A percentile compares a stretch with the other conserved stretches of the same genome.
Conservation (phyloP, 2,888 invertebrate genomes). For the Exocentrus adspersus region DNA sequence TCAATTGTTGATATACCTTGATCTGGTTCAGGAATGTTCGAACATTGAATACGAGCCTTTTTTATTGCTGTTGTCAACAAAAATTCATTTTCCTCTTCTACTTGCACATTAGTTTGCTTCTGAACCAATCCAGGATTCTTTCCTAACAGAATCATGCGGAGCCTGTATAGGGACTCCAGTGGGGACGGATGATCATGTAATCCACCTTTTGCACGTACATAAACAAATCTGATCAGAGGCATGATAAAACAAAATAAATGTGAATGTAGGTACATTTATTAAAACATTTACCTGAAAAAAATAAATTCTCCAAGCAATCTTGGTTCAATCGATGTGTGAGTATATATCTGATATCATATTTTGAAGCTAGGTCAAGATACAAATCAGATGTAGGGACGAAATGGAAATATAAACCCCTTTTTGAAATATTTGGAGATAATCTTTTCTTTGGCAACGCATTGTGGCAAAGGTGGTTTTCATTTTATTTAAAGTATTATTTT, state of each 20-base stretch:
- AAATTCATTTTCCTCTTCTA: conserved; percentile 10
- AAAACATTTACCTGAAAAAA: not conserved
- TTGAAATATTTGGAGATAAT: conserved; percentile 3
- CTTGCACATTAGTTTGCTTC: conserved; percentile 8
- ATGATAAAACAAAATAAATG: conserved; percentile 1
- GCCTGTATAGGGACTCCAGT: not conserved
- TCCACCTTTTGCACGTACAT: conserved; percentile 7
- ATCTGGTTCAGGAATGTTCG: no score
- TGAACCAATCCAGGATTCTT: conserved; percentile 9
- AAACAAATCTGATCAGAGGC: conserved; percentile 5
- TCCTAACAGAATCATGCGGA: conserved; percentile 5
- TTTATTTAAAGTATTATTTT: conserved; percentile 36
- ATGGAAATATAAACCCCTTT: conserved; percentile 4
- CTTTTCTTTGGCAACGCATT: not conserved
- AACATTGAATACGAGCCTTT: not conserved
- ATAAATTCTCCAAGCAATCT: conserved; percentile 6
- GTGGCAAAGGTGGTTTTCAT: conserved; percentile 17
- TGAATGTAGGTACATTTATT: not conserved
- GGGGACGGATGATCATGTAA: no score
- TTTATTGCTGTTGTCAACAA: conserved; percentile 2
- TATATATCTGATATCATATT: conserved; percentile 3
- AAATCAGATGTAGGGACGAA: conserved; percentile 4
- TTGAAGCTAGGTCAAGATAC: not conserved
- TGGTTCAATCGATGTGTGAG: no score
- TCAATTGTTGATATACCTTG: no score